Base-by-base conservation (phyloP, 2,888 invertebrate genomes). In the Melinaea menophilus region DNA sequence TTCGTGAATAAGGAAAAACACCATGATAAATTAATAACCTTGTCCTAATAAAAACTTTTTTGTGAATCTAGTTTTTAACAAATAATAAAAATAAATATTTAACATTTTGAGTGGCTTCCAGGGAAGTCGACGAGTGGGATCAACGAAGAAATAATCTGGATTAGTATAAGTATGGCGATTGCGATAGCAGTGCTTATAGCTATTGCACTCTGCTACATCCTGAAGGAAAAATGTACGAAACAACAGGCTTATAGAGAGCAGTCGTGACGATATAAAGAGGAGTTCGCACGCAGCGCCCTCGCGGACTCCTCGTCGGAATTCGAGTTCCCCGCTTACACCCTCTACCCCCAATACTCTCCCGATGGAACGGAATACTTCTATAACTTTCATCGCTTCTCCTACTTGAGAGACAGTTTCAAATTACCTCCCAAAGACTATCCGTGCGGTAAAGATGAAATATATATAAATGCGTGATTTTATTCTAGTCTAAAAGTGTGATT, bases 141-240 rank as follows among this genome's bases (percentile, higher is more conserved):
- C 82, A 96, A 96, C 85, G 96, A 96, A 82, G 96, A 96, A 84
- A 96, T 96, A 73, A 96, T 96, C 79, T 96, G 96, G 96, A 95
- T 96, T 77, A 95, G 95, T 87, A 95, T 96, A 82, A 95, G 95
- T 61, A 95, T 96, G 95, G 95, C 95, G 47, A 94, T 95, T 69
- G 94, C 95, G 63, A 96, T 96, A 73, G 95, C 94, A 5, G 91
- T 96, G 3, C 92, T 96, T 59, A 96, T 96, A 80, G 95, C 95
- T 34, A 94, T 96, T 75, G 96, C 96, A 0, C 89, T 96, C 12
- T 96, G 96, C 88, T 96, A 95, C 84, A 95, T 96, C 71, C 92
- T 95, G 70, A 37, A 2, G 37, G 37, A 37, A 5, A 37, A 37
- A 37, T 37, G 37, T 37, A 37, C 37, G 7, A 7, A 37, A 4